phyloP scores from a whole-genome alignment of 2,113 vertebrate species.

The Gulo gulo region DNA sequence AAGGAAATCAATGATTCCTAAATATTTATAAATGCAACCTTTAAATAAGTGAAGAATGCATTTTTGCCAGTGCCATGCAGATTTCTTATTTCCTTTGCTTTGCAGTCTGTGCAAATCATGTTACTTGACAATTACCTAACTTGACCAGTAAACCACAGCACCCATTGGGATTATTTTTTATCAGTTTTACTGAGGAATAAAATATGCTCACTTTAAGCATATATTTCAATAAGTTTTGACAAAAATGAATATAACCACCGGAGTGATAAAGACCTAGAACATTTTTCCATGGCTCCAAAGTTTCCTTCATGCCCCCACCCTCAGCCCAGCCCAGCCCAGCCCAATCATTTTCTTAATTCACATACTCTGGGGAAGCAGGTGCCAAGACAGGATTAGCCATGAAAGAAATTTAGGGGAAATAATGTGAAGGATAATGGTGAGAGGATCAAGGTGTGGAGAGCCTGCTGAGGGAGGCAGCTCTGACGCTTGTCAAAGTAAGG shows the following conservation, averaged over 20 bases:
- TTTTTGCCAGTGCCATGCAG: background rate
- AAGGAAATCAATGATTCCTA: background rate
- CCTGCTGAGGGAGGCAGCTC: background rate
- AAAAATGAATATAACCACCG: background rate
- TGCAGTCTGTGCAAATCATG: background rate
- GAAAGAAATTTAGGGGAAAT: background rate
- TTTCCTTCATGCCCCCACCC: background rate
- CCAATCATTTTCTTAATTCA: background rate
- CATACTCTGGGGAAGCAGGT: background rate
- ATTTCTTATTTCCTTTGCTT: background rate
- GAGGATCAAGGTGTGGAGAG: background rate
- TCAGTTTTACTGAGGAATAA: background rate
- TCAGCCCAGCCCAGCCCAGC: background rate
- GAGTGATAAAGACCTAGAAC: background rate
- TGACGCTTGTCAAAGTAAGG: background rate
- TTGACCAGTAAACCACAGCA: background rate
- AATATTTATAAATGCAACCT: background rate
- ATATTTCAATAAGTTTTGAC: background rate
- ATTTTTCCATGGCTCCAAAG: background rate
- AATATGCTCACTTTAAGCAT: background rate
- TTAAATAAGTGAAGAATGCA: background rate
- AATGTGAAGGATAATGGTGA: background rate
- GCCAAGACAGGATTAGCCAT: background rate
- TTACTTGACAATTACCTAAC: background rate
- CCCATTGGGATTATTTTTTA: background rate